Evolutionary conservation across 1,140 invertebrate genomes (phyloP).

Genomic region (Meloidogyne hapla): DNA sequence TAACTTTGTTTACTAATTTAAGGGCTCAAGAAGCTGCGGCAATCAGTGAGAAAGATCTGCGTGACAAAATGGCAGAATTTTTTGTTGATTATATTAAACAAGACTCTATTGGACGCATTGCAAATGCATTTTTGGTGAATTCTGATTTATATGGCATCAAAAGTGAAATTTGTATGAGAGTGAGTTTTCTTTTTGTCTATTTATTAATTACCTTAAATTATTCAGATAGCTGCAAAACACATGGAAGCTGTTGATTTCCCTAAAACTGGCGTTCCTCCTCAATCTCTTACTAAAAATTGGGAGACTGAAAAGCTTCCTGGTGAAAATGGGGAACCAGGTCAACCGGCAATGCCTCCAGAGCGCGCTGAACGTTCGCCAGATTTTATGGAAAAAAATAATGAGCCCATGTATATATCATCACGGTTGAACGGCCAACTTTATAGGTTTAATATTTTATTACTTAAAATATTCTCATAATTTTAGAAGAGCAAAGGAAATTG

Average conservation of each 20-base stretch:
- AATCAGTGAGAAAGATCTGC: conserved; percentile 33
- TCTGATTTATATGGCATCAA: conserved; percentile 58
- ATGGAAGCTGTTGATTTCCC: conserved; percentile 60
- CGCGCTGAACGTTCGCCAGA: conserved; percentile 51
- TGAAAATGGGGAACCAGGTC: background rate
- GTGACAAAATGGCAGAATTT: conserved; percentile 62
- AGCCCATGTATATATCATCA: conserved; percentile 50
- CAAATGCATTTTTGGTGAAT: conserved; percentile 58
- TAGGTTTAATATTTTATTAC: conserved; percentile 16
- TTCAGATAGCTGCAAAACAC: conserved; percentile 52
- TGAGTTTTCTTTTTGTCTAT: background rate
- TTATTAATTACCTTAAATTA: background rate
- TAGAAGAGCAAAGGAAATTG: conserved; percentile 50
- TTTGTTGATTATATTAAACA: conserved; percentile 59
- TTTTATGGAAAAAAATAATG: conserved; percentile 59
- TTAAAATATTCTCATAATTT: background rate
- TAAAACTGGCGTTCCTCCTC: conserved; percentile 54
- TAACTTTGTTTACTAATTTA: conserved; percentile 9
- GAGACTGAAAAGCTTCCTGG: conserved; percentile 23
- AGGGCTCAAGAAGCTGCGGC: conserved; percentile 2
- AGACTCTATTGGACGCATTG: conserved; percentile 62
- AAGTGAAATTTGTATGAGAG: conserved; percentile 43
- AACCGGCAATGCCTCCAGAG: conserved; percentile 32
- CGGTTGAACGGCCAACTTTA: conserved; percentile 59
- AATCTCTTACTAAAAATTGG: conserved; percentile 37